Evolutionary conservation across 2,888 invertebrate species (phyloP).

Genomic region (Aradus depressus): DNA sequence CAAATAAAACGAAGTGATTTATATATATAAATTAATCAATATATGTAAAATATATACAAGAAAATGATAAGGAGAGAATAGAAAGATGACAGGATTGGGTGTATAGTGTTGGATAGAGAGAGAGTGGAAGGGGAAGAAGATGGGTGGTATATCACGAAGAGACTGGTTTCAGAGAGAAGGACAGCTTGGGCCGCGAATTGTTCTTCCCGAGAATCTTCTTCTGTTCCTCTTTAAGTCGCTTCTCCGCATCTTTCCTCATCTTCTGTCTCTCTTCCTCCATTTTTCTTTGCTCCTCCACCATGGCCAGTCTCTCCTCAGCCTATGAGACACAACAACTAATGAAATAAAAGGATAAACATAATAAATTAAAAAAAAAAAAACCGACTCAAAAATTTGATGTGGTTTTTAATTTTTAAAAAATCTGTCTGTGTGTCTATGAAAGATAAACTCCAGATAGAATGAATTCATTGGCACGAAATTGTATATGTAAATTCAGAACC

Average conservation of each 20-base stretch:
- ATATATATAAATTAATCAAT: no score
- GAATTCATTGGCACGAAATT: no score
- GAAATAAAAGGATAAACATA: slow-evolving; percentile 3
- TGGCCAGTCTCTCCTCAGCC: slow-evolving; percentile 93
- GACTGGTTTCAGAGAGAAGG: slow-evolving; percentile 73
- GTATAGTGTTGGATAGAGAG: no score
- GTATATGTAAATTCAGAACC: no score
- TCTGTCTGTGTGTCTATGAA: no score
- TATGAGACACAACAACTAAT: slow-evolving; percentile 37
- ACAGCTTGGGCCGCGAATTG: slow-evolving; percentile 89
- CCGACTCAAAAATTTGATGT: background rate
- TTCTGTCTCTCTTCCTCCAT: slow-evolving; percentile 91
- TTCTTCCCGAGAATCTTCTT: slow-evolving; percentile 95
- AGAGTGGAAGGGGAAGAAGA: slow-evolving; percentile 6
- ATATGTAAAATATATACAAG: no score
- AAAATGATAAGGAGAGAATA: no score
- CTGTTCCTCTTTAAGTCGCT: slow-evolving; percentile 85
- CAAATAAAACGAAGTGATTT: no score
- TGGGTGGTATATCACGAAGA: slow-evolving; percentile 22
- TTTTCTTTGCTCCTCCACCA: slow-evolving; percentile 92
- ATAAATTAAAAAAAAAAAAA: slow-evolving; percentile 1
- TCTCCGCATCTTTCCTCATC: slow-evolving; percentile 86
- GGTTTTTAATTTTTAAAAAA: background rate
- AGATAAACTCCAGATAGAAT: no score
- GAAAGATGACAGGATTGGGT: no score